Evolutionary conservation across 2,113 vertebrate species (phyloP).

Genomic region (Poeciliopsis turrubarensis): DNA sequence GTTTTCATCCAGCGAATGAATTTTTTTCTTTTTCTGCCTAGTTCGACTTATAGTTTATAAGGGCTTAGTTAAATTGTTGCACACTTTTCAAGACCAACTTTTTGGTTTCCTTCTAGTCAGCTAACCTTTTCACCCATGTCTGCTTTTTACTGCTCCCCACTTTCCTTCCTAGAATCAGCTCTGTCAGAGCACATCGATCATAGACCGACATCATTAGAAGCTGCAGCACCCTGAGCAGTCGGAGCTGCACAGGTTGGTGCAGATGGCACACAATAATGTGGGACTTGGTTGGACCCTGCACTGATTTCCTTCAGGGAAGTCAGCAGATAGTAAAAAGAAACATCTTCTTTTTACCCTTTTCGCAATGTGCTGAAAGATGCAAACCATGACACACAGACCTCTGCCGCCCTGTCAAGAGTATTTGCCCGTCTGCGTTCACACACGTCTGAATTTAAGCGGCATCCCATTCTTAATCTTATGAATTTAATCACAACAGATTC

Average conservation of each 20-base stretch:
- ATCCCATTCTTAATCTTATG: neutral
- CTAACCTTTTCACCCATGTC: slow-evolving; percentile 35
- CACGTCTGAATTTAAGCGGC: too few species aligned
- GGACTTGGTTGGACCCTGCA: slow-evolving; percentile 61
- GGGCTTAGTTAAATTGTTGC: neutral
- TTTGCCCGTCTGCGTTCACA: too few species aligned
- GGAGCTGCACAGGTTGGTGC: slow-evolving; percentile 34
- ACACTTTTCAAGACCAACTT: neutral
- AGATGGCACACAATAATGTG: slow-evolving; percentile 13
- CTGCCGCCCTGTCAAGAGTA: too few species aligned
- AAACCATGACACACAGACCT: slow-evolving; percentile 48
- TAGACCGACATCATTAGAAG: slow-evolving; percentile 62
- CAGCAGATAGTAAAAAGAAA: slow-evolving; percentile 27
- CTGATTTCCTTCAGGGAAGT: slow-evolving; percentile 68
- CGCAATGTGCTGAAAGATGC: slow-evolving; percentile 45
- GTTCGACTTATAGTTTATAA: neutral
- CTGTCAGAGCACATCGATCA: slow-evolving; percentile 45
- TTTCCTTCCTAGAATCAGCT: slow-evolving; percentile 25
- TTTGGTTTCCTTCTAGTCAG: neutral
- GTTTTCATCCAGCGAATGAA: too few species aligned
- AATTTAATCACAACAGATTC: neutral
- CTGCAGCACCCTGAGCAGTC: slow-evolving; percentile 35
- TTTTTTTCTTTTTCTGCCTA: too few species aligned
- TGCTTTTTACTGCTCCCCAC: neutral
- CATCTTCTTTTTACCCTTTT: slow-evolving; percentile 28